A percentile compares a stretch with the other conserved stretches of the same genome.
Evolutionary conservation across 1,140 invertebrate genomes (phyloP).

Genomic region (Steinernema feltiae): DNA sequence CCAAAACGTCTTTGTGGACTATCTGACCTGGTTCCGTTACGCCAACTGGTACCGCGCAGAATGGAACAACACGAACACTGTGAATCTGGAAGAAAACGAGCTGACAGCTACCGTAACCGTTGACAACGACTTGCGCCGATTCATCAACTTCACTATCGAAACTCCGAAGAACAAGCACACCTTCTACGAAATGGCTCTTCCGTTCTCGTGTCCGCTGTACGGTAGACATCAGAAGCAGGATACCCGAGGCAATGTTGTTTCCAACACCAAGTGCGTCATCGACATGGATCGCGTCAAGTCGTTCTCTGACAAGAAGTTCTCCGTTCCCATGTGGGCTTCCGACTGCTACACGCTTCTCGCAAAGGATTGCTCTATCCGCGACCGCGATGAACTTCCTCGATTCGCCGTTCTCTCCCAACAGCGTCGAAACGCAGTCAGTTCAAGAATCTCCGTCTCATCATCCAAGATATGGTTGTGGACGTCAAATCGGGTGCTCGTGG

Average conservation of each 20-base stretch:
- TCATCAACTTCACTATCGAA: too few species aligned
- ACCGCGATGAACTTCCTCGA: constrained; percentile 29
- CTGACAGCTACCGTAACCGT: too few species aligned
- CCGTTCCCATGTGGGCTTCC: constrained; percentile 31
- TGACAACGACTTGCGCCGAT: too few species aligned
- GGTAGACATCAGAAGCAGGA: too few species aligned
- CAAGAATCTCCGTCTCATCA: neutral
- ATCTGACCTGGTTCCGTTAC: too few species aligned
- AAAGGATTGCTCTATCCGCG: constrained; percentile 42
- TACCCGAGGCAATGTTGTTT: neutral
- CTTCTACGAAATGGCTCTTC: too few species aligned
- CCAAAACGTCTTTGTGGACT: neutral
- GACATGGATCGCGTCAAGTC: constrained; percentile 23
- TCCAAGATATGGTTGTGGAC: neutral
- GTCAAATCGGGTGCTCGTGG: neutral
- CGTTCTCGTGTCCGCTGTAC: too few species aligned
- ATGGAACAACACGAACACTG: too few species aligned
- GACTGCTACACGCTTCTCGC: constrained; percentile 43
- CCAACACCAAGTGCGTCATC: neutral
- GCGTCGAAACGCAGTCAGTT: constrained; percentile 27
- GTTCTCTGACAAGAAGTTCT: constrained; percentile 37
- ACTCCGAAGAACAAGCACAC: too few species aligned
- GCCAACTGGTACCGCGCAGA: too few species aligned
- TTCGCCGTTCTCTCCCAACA: constrained; percentile 48
- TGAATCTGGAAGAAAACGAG: too few species aligned